Conservation (phyloP, 2,113 vertebrate species). For the Pleuronectes platessa region DNA sequence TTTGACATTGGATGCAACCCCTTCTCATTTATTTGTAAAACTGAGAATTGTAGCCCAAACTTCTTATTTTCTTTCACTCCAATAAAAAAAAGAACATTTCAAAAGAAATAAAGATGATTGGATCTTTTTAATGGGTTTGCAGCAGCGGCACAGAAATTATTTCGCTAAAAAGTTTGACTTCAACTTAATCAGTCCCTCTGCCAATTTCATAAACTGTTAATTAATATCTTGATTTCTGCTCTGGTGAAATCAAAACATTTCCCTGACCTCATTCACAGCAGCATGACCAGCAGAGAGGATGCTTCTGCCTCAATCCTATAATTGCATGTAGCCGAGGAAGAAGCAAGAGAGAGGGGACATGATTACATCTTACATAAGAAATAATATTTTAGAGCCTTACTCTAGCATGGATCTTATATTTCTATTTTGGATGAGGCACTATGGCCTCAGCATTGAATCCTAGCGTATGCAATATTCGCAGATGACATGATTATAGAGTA, state of each 20-base stretch:
- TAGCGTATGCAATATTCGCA: background rate
- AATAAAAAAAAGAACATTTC: background rate
- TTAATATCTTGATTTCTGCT: background rate
- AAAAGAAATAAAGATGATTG: background rate
- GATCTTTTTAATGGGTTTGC: background rate
- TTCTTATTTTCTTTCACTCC: background rate
- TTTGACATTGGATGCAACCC: too few relatives aligned
- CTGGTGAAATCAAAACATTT: background rate
- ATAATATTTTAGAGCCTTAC: background rate
- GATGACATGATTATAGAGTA: slow-evolving; percentile 6
- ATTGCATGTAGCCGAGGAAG: slow-evolving; percentile 16
- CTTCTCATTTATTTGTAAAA: too few relatives aligned
- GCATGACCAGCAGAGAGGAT: slow-evolving; percentile 4
- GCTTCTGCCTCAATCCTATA: slow-evolving; percentile 1
- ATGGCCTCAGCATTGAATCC: background rate
- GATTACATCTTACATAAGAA: slow-evolving; percentile 19
- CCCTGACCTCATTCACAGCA: slow-evolving; percentile 11
- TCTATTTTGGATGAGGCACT: slow-evolving; percentile 21
- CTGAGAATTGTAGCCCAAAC: background rate
- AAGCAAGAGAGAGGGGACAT: background rate
- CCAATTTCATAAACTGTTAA: slow-evolving; percentile 15
- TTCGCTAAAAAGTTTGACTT: background rate
- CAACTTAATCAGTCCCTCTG: background rate
- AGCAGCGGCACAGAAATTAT: background rate
- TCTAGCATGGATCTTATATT: slow-evolving; percentile 11